Base-by-base conservation (phyloP, 2,113 vertebrate genomes). In the Amphiprion percula region DNA sequence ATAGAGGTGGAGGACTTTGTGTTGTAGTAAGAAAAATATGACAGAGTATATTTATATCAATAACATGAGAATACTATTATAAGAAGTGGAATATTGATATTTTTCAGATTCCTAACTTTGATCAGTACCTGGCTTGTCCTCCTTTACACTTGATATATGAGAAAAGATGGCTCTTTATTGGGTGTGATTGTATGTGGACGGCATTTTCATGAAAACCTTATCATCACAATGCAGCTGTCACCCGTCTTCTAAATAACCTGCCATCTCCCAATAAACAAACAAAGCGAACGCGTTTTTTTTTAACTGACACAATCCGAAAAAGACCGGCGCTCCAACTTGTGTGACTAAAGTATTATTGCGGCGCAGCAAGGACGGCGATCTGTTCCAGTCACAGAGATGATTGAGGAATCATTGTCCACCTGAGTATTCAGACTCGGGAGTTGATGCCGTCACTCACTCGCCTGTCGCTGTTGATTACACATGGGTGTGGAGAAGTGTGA, bases 331-430 rank as follows among this genome's bases (percentile, higher is more conserved):
- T 65, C 26, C 72, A 46, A 77, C 71, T 73, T 14, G 72, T 77
- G 85, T 88, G 83, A 86, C 88, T 87, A 90, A 86, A 88, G 69
- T 88, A 71, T 88, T 83, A 87, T 56, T 52, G 77, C 60, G 50
- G n/a, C 26, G 74, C 77, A 0, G 84, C 68, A 61, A 80, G 80
- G 67, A 56, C 52, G 33, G 60, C 14, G 83, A 91, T 92, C 86
- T 61, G 92, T 91, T 92, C 88, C 91, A 87, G 88, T 88, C 83
- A 88, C 80, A 83, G 69, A 66, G 59, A 80, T 87, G 86, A 91
- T 88, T 72, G 80, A 80, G 66, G 80, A 91, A 93, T 90, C 90
- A 88, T 90, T 89, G 90, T 93, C 90, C 90, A 92, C 83, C 87
- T 93, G 90, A 87, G 88, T 88, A 81, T 88, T 84, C 80, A 53